Percentiles rank a stretch among this genome's conserved stretches.
Evolutionary conservation across 2,113 vertebrate species (phyloP).

Genomic region (Tursiops truncatus): DNA sequence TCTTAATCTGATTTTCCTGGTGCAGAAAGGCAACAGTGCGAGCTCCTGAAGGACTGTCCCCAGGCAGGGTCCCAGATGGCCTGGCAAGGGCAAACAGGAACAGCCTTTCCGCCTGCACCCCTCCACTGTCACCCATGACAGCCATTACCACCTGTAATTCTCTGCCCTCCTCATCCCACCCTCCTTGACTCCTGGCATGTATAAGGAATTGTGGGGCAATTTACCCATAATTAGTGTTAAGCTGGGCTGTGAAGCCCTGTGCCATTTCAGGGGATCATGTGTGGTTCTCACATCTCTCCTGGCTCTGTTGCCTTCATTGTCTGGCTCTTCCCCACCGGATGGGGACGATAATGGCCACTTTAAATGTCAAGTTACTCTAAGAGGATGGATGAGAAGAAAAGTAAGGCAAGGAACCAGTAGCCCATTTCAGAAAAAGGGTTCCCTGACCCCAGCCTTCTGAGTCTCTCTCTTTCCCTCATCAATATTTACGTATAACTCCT

Average conservation of each 20-base stretch:
- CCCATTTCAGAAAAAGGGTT: conserved; percentile 15
- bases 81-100: background rate
- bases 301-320: background rate
- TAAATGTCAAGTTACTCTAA: background rate
- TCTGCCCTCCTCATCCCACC: background rate
- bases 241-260: background rate
- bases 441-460: background rate
- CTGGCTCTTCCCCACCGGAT: background rate
- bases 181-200: background rate
- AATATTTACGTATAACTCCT: conserved; percentile 44
- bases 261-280: background rate
- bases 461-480: background rate
- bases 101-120: background rate
- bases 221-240: too few relatives aligned
- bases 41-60: background rate
- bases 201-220: background rate
- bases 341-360: background rate
- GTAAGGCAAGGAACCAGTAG: conserved; percentile 17
- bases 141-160: background rate
- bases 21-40: background rate
- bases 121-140: background rate
- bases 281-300: background rate
- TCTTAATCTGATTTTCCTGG: background rate
- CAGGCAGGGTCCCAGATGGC: background rate
- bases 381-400: background rate